Percentiles rank a stretch among this genome's conserved stretches.
Conservation (phyloP, 2,888 invertebrate genomes). For the Aphodius granarius region DNA sequence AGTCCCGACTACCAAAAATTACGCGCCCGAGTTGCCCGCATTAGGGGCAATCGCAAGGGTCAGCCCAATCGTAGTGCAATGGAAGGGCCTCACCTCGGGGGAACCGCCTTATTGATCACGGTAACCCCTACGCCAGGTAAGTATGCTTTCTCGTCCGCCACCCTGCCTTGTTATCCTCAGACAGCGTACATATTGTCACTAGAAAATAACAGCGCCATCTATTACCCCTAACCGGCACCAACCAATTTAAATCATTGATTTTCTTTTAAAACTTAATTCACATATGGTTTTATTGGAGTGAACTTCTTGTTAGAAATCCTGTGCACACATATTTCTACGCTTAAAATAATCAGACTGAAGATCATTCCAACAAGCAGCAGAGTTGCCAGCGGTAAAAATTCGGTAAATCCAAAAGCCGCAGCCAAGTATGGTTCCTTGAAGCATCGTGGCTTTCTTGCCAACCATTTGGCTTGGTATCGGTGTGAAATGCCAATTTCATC, state of each 20-base stretch:
- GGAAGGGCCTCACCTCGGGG: slow-evolving; percentile 65
- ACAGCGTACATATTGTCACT: background rate
- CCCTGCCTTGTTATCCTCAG: background rate
- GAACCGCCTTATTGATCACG: slow-evolving; percentile 67
- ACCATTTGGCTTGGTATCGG: background rate
- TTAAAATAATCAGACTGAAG: background rate
- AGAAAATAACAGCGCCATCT: background rate
- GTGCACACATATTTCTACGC: background rate
- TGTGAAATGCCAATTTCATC: background rate
- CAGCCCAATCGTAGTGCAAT: slow-evolving; percentile 73
- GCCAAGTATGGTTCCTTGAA: slow-evolving; percentile 7
- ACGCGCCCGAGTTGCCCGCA: slow-evolving; percentile 67
- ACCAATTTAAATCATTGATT: background rate
- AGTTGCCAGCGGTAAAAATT: slow-evolving; percentile 4
- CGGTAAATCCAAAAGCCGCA: background rate
- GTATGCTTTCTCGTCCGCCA: slow-evolving; percentile 37
- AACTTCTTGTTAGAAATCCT: background rate
- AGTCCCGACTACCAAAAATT: slow-evolving; percentile 64
- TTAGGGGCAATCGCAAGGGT: slow-evolving; percentile 73
- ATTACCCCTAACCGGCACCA: background rate
- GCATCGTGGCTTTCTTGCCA: background rate
- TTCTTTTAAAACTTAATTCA: background rate
- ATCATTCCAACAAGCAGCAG: background rate
- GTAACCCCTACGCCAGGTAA: slow-evolving; percentile 58
- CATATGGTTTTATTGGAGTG: background rate